phyloP scores from a whole-genome alignment of 2,113 vertebrate species.

The Bombycilla garrulus region DNA sequence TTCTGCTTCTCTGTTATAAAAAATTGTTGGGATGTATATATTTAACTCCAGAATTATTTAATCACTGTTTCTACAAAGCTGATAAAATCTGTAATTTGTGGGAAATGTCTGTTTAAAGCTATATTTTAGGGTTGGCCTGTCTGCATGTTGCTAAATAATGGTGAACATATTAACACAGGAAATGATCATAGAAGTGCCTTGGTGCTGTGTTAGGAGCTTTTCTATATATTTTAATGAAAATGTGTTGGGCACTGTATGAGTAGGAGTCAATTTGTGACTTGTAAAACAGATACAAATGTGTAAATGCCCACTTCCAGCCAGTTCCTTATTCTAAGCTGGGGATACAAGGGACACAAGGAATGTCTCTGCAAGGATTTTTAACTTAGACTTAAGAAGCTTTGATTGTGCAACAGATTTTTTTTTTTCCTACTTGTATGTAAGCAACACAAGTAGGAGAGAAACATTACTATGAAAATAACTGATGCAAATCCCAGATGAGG shows the following conservation, averaged over 20 bases:
- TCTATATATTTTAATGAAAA: background rate
- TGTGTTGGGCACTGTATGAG: background rate
- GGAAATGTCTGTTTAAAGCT: constrained; percentile 2
- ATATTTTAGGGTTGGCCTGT: background rate
- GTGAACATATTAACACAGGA: background rate
- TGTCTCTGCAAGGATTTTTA: background rate
- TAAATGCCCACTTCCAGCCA: background rate
- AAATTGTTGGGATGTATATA: background rate
- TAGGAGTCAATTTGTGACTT: background rate
- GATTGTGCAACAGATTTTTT: background rate
- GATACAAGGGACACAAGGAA: background rate
- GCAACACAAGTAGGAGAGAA: background rate
- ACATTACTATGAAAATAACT: background rate
- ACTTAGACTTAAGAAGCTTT: background rate
- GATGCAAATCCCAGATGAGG: background rate
- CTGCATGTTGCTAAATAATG: background rate
- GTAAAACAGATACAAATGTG: background rate
- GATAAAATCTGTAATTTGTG: constrained; percentile 7
- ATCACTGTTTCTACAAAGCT: background rate
- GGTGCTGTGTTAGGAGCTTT: background rate
- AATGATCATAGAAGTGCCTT: background rate
- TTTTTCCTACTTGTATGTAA: background rate
- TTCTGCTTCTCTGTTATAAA: background rate
- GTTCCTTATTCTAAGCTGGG: background rate
- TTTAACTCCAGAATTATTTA: background rate